Evolutionary conservation across 2,113 vertebrate species (phyloP).

Genomic region (Phaetusa simplex): DNA sequence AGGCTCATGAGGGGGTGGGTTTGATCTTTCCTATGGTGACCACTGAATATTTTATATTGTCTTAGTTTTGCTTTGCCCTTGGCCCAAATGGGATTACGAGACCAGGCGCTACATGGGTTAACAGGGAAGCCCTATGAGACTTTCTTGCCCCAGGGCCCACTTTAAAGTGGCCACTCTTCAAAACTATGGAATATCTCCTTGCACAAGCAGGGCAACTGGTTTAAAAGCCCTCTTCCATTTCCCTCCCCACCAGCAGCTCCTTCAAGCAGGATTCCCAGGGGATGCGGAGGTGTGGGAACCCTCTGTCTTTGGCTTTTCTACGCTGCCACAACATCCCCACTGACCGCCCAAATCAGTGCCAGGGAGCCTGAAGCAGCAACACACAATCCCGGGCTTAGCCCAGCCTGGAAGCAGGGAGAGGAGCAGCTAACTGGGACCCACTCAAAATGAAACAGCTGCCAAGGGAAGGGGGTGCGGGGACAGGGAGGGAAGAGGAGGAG

Average conservation of each 20-base stretch:
- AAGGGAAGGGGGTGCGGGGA: background rate
- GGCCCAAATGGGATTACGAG: background rate
- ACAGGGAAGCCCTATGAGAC: background rate
- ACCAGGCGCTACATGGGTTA: fast-evolving
- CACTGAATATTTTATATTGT: background rate
- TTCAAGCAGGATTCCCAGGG: background rate
- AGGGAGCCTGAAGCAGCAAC: fast-evolving
- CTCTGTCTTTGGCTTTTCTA: background rate
- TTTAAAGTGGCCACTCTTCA: background rate
- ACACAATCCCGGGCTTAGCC: background rate
- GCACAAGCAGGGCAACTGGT: background rate
- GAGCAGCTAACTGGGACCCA: background rate
- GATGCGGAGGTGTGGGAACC: background rate
- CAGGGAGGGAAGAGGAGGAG: background rate
- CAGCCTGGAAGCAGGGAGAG: background rate
- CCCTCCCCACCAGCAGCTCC: background rate
- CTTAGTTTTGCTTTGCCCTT: background rate
- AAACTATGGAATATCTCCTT: background rate
- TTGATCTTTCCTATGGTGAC: background rate
- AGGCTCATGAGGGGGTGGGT: background rate
- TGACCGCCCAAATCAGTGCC: fast-evolving
- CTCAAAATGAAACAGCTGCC: background rate
- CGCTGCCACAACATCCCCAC: fast-evolving
- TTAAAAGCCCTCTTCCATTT: background rate
- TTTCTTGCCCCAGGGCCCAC: background rate